A percentile compares a stretch with the other conserved stretches of the same genome.
Conservation (phyloP, 1,140 invertebrate species). For the Littorina saxatilis region DNA sequence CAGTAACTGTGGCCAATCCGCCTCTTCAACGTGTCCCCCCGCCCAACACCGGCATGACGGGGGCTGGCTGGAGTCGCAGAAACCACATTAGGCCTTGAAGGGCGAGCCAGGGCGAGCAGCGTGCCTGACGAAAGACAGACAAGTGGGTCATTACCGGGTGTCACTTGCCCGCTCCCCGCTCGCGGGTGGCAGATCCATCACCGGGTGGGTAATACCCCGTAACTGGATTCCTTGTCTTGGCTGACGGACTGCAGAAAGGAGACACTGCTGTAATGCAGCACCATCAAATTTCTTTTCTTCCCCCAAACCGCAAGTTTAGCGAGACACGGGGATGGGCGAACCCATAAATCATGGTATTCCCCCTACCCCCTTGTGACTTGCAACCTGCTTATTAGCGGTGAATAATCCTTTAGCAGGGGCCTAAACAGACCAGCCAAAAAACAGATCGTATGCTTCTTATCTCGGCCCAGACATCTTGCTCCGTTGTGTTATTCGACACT, state of each 20-base stretch:
- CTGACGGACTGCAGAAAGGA: constrained; percentile 21
- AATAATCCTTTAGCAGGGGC: background rate
- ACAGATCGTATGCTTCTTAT: constrained; percentile 27
- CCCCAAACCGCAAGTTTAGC: constrained; percentile 19
- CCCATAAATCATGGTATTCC: constrained; percentile 18
- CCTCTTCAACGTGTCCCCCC: constrained; percentile 31
- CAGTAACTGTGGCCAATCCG: background rate
- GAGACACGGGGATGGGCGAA: background rate
- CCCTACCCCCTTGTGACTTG: background rate
- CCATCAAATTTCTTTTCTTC: constrained; percentile 31
- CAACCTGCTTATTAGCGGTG: constrained; percentile 22
- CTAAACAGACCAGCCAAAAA: background rate
- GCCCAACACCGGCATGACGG: constrained; percentile 21
- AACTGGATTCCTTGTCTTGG: constrained; percentile 15
- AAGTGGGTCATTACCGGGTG: constrained; percentile 35
- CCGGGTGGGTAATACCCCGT: background rate
- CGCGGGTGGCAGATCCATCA: constrained; percentile 1
- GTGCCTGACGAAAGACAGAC: constrained; percentile 32
- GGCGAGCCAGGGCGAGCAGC: no score
- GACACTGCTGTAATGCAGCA: constrained; percentile 9
- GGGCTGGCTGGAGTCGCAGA: constrained; percentile 15
- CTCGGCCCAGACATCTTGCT: constrained; percentile 5
- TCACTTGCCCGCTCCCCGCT: constrained; percentile 9
- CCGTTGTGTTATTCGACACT: background rate
- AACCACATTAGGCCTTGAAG: constrained; percentile 33